phyloP scores from a whole-genome alignment of 2,888 invertebrate genomes.

The Lacanobia wlatinum region DNA sequence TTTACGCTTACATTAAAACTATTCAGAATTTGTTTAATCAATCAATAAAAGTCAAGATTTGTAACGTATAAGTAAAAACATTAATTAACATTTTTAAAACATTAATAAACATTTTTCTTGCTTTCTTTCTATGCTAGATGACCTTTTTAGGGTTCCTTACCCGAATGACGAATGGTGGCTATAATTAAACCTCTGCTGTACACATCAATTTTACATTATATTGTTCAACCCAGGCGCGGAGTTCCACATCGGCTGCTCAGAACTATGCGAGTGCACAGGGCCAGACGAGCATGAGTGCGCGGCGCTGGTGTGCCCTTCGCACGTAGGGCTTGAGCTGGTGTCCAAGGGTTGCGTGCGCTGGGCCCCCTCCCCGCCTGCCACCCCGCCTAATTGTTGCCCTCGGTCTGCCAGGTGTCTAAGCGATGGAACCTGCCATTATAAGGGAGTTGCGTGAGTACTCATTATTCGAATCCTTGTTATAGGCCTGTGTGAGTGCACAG shows the following conservation, averaged over 20 bases:
- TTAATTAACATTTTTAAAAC: no score
- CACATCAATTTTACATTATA: no score
- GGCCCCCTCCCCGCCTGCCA: constrained; percentile 95
- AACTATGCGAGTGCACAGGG: constrained; percentile 94
- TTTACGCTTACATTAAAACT: background rate
- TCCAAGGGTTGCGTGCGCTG: constrained; percentile 96
- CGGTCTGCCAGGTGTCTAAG: constrained; percentile 94
- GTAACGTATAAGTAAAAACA: no score
- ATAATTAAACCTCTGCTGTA: no score
- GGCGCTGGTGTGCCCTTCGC: constrained; percentile 95
- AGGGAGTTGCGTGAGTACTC: constrained; percentile 90
- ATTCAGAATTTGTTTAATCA: no score
- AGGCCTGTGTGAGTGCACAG: no score
- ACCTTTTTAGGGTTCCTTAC: no score
- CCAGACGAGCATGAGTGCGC: constrained; percentile 93
- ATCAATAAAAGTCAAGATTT: no score
- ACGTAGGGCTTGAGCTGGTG: constrained; percentile 95
- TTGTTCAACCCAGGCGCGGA: constrained; percentile 90
- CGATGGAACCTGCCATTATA: constrained; percentile 95
- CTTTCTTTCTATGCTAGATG: no score
- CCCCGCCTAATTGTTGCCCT: constrained; percentile 95
- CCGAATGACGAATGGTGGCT: no score
- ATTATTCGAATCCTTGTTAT: no score
- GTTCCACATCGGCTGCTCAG: constrained; percentile 95
- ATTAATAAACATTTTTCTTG: no score